Evolutionary conservation across 2,888 invertebrate genomes (phyloP).

Genomic region (Dione juno): DNA sequence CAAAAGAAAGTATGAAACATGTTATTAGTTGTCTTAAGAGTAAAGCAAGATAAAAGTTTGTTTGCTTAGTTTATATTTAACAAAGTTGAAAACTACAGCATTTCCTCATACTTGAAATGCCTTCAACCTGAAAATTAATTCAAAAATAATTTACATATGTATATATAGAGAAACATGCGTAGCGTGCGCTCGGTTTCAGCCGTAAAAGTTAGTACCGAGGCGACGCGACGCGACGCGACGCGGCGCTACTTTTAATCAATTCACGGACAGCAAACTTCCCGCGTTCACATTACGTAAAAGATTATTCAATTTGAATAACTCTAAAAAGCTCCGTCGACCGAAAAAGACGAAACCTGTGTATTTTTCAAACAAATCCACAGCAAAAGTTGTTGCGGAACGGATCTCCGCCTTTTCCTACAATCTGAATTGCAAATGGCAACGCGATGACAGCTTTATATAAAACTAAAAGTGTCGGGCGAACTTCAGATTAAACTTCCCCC

Average conservation of each 20-base stretch:
- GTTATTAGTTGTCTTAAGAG: background rate
- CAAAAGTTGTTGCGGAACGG: constrained; percentile 70
- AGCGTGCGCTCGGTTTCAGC: background rate
- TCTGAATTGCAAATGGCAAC: constrained; percentile 81
- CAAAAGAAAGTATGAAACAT: background rate
- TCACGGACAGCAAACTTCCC: constrained; percentile 45
- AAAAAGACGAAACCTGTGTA: constrained; percentile 68
- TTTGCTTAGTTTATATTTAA: background rate
- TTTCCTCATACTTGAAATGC: background rate
- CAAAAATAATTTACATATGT: constrained; percentile 18
- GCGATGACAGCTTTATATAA: constrained; percentile 78
- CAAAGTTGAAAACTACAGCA: constrained; percentile 1
- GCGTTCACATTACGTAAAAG: constrained; percentile 49
- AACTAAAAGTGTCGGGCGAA: constrained; percentile 83
- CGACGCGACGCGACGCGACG: constrained; percentile 42
- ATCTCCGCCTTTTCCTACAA: constrained; percentile 77
- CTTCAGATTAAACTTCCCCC: constrained; percentile 80
- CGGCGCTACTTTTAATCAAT: constrained; percentile 46
- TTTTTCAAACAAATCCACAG: constrained; percentile 76
- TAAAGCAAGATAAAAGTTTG: background rate
- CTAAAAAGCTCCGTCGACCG: constrained; percentile 64
- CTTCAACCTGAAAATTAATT: constrained; percentile 13
- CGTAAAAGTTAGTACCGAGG: constrained; percentile 37
- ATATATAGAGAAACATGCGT: constrained; percentile 14
- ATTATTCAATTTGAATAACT: constrained; percentile 75